A percentile compares a stretch with the other conserved stretches of the same genome.
phyloP scores from a whole-genome alignment of 2,113 vertebrate species.

The Syngnathus scovelli region DNA sequence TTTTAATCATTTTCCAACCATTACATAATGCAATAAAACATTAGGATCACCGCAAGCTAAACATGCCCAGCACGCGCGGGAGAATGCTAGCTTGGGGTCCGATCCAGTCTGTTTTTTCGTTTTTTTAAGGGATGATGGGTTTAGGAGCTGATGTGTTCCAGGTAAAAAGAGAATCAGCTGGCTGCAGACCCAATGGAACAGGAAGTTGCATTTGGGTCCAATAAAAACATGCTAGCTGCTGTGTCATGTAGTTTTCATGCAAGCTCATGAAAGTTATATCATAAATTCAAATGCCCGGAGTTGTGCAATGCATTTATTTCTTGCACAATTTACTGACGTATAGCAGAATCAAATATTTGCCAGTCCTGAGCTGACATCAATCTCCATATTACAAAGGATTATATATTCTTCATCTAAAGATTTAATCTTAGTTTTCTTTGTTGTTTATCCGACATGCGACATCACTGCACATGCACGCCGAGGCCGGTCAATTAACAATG shows the following conservation, averaged over 20 bases:
- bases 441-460: neutral
- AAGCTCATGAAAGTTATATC: neutral
- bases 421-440: neutral
- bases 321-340: too few relatives aligned
- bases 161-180: slow-evolving; percentile 46
- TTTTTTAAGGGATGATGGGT: slow-evolving; percentile 48
- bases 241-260: neutral
- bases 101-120: slow-evolving; percentile 27
- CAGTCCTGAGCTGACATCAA: neutral
- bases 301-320: too few relatives aligned
- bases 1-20: slow-evolving; percentile 51
- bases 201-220: neutral
- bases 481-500: slow-evolving; percentile 24
- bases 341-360: neutral
- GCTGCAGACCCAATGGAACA: neutral
- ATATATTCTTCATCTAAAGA: neutral
- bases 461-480: slow-evolving; percentile 17
- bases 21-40: slow-evolving; percentile 65
- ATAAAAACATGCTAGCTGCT: neutral
- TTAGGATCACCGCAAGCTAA: slow-evolving; percentile 54
- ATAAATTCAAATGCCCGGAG: neutral
- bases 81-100: slow-evolving; percentile 46
- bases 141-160: slow-evolving; percentile 54
- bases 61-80: slow-evolving; percentile 43
- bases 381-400: neutral